Evolutionary conservation across 1,140 invertebrate genomes (phyloP).

Genomic region (Stegodyphus mimosarum): DNA sequence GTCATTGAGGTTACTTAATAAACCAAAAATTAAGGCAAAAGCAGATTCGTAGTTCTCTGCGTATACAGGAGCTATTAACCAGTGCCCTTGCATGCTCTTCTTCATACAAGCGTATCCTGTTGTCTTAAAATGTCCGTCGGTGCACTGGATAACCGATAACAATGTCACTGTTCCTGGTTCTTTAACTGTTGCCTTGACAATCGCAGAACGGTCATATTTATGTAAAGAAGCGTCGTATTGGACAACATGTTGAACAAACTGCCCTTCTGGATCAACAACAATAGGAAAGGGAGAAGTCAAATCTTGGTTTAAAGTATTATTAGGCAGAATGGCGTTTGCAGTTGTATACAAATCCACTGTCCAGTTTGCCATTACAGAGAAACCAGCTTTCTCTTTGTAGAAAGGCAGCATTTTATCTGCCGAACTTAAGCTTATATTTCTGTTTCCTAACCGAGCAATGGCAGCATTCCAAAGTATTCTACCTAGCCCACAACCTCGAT

Average conservation of each 20-base stretch:
- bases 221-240: constrained; percentile 60
- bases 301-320: constrained; percentile 13
- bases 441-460: constrained; percentile 56
- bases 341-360: constrained; percentile 61
- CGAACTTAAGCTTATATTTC: constrained; percentile 62
- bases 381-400: constrained; percentile 62
- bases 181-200: constrained; percentile 51
- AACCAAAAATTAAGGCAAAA: constrained; percentile 43
- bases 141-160: constrained; percentile 20
- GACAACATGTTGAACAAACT: constrained; percentile 49
- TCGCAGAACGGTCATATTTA: constrained; percentile 58
- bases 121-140: constrained; percentile 3
- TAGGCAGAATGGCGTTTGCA: neutral
- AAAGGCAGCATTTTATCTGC: constrained; percentile 51
- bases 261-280: constrained; percentile 4
- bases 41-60: constrained; percentile 60
- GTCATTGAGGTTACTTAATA: constrained; percentile 38
- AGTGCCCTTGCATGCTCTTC: constrained; percentile 59
- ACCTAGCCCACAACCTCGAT: constrained; percentile 60
- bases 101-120: constrained; percentile 62
- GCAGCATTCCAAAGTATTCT: constrained; percentile 62
- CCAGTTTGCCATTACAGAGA: constrained; percentile 52
- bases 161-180: constrained; percentile 53
- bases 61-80: constrained; percentile 62
- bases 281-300: constrained; percentile 13